A percentile compares a stretch with the other conserved stretches of the same genome.
Evolutionary conservation across 2,797 vertebrate species (phyloP).

Genomic region (Meriones psammophilus): DNA sequence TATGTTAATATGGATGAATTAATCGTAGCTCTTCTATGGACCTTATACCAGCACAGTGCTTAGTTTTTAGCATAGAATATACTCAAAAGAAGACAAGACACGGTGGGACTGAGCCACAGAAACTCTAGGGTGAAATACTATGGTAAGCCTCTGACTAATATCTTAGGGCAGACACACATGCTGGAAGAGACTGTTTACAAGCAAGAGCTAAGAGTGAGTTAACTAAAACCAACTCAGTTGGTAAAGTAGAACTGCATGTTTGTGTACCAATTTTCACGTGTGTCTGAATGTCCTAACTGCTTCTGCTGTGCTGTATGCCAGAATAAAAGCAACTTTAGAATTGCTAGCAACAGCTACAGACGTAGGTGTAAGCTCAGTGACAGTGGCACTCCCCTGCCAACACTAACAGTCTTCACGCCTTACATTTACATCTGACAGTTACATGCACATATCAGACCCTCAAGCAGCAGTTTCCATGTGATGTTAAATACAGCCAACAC

Average conservation of each 20-base stretch:
- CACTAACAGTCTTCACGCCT: neutral
- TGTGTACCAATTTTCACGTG: neutral
- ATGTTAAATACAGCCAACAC: neutral
- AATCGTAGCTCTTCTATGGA: neutral
- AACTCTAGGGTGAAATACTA: neutral
- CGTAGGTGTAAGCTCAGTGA: neutral
- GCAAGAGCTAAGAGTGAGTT: neutral
- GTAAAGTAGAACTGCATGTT: neutral
- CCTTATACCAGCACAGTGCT: neutral
- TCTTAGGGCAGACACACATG: neutral
- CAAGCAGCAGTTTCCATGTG: neutral
- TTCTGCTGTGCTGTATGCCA: neutral
- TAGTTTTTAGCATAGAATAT: neutral
- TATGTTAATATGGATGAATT: neutral
- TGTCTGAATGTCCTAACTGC: neutral
- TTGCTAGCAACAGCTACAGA: neutral
- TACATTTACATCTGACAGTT: neutral
- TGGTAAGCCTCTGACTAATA: neutral
- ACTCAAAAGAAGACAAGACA: neutral
- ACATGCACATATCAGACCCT: neutral
- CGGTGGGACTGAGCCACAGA: neutral
- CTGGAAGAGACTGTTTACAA: neutral
- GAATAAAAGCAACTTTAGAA: neutral
- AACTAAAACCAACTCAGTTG: neutral
- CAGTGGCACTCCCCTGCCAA: neutral